A percentile compares a stretch with the other conserved stretches of the same genome.
These are phyloP conservation scores for Troglohyphantes excavatus DNA, from an alignment of 2,888 invertebrate genomes.

Conservation along the genomic window DNA sequence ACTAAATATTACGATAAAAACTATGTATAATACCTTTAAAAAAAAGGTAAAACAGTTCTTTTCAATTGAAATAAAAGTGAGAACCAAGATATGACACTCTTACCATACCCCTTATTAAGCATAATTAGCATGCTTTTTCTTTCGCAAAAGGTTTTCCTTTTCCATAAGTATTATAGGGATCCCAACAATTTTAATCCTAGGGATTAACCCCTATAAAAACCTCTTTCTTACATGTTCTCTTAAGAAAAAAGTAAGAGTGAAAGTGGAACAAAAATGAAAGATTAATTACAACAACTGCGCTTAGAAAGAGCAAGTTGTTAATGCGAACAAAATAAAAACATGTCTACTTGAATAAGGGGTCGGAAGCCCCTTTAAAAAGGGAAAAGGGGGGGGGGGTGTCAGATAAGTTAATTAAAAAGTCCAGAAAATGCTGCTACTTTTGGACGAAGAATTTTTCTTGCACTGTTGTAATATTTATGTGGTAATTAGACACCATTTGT, in stretches of 20 bases:
- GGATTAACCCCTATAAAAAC: conserved; percentile 73
- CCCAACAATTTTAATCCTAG: conserved; percentile 66
- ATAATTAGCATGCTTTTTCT: conserved; percentile 61
- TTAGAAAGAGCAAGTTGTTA: conserved; percentile 60
- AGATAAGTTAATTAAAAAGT: conserved; percentile 76
- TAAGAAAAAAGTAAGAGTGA: conserved; percentile 38
- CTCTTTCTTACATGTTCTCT: not conserved
- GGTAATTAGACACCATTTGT: conserved; percentile 77
- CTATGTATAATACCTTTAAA: not conserved
- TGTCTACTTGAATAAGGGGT: conserved; percentile 22
- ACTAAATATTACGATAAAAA: conserved; percentile 5
- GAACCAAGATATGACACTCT: conserved; percentile 19
- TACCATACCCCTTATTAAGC: conserved; percentile 52
- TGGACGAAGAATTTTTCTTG: conserved; percentile 66
- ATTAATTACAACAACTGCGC: conserved; percentile 73
- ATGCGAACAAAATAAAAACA: conserved; percentile 50
- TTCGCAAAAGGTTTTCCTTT: conserved; percentile 33
- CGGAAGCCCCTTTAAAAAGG: not conserved
- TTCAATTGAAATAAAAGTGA: conserved; percentile 51
- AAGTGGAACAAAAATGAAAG: conserved; percentile 72
- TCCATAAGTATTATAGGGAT: conserved; percentile 53
- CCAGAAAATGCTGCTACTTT: conserved; percentile 70
- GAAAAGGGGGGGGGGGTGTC: conserved; percentile 49
- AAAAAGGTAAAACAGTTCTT: conserved; percentile 25
- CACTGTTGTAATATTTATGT: conserved; percentile 76